These are phyloP conservation scores for Cololabis saira DNA, from an alignment of 2,113 vertebrate species.

Conservation along the genomic window DNA sequence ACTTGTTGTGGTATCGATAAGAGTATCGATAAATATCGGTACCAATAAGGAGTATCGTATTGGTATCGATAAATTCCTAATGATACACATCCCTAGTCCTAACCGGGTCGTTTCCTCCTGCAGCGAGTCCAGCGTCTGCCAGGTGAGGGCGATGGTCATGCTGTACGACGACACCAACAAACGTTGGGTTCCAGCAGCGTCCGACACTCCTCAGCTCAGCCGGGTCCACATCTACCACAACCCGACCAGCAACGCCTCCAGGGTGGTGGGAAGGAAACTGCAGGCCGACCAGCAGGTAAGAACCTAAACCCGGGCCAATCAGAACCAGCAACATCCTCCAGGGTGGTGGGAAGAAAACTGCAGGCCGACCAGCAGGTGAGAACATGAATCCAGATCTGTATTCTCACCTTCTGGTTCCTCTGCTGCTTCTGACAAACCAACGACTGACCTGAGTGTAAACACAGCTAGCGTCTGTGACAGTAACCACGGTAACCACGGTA, in stretches of 20 bases:
- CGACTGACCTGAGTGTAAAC: too few relatives aligned
- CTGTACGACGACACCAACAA: conserved; percentile 86
- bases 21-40: too few relatives aligned
- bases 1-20: too few relatives aligned
- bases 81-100: too few relatives aligned
- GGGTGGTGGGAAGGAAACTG: conserved; percentile 88
- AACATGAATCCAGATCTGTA: too few relatives aligned
- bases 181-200: conserved; percentile 85
- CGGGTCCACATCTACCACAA: conserved; percentile 88
- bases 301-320: too few relatives aligned
- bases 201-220: conserved; percentile 79
- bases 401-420: too few relatives aligned
- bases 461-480: too few relatives aligned
- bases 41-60: too few relatives aligned
- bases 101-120: neutral
- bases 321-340: conserved; percentile 78
- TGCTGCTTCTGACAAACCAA: too few relatives aligned
- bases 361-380: conserved; percentile 87
- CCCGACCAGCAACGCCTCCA: conserved; percentile 79
- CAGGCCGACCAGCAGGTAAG: conserved; percentile 88
- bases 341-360: conserved; percentile 88
- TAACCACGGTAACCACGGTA: too few relatives aligned
- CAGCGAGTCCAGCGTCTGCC: conserved; percentile 86
- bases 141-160: conserved; percentile 88
- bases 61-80: too few relatives aligned